Evolutionary conservation across 2,113 vertebrate species (phyloP), one percentile per base, ranked within the genome.

Genomic region (Channa argus): DNA sequence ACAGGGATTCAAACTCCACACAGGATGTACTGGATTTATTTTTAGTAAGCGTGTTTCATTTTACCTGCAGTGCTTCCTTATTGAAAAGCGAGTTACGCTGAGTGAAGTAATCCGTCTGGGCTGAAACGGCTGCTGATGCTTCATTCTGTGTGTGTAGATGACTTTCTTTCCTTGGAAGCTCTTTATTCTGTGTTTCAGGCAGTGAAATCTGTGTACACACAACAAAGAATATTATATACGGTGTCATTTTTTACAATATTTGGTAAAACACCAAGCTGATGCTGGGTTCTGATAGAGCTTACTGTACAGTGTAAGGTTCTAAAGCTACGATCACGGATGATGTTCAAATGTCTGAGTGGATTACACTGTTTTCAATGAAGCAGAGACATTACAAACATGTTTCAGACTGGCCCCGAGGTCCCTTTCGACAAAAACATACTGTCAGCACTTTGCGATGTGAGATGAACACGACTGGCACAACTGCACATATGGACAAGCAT

Each of bases 1-100:
- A 6, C 41, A 45, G 38, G 3, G 33, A 47, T n/a, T 53, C 9
- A 54, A 63, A 14, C 3, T 13, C 24, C 24, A 12, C 14, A n/a
- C 5, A 52, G 61, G 36, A 55, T 56, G 51, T 51, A 36, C 39
- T 9, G 13, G 45, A n/a, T 2, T 5, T 65, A 46, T 46, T 55
- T 10, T n/a, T 38, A n/a, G 58, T 15, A 10, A 38, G 62, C 24
- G n/a, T 41, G 39, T n/a, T 2, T 14, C 63, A 10, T 41, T 62
- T 87, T 88, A 95, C 93, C 93, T 94, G 91, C 69, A 90, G 69
- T 14, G 86, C 87, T 84, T 95, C 92, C 63, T 82, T 89, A 88
- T 83, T 89, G 85, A 95, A 95, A 59, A 94, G 89, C 1, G 91
- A 74, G 79, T 79, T 90, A 43, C 88, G 81, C 53, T 94, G 92